Conservation (phyloP, 2,888 invertebrate species). For the Synanthedon vespiformis region DNA sequence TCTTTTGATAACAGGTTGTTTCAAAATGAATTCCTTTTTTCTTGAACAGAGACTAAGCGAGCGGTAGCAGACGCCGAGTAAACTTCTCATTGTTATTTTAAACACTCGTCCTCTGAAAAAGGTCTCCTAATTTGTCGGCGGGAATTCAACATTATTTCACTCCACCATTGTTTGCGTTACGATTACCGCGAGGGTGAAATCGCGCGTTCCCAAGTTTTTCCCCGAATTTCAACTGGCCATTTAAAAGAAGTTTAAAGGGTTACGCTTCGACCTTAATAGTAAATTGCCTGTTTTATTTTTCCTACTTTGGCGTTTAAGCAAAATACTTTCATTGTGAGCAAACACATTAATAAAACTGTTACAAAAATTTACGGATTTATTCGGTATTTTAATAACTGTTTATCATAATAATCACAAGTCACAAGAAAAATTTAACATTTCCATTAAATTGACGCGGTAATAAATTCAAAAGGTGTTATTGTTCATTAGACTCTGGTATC, state of each 20-base stretch:
- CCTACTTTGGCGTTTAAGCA: conserved; percentile 13
- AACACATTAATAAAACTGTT: no score
- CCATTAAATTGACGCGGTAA: no score
- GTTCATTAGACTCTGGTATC: no score
- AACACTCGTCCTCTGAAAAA: conserved; percentile 44
- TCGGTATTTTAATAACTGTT: no score
- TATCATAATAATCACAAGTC: no score
- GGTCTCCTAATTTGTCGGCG: conserved; percentile 64
- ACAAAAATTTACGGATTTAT: no score
- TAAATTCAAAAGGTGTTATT: no score
- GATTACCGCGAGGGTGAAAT: conserved; percentile 64
- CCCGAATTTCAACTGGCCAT: conserved; percentile 44
- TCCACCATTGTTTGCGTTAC: conserved; percentile 62
- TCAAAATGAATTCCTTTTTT: not conserved
- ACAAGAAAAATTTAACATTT: no score
- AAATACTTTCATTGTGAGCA: no score
- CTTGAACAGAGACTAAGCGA: not conserved
- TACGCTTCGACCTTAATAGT: conserved; percentile 48
- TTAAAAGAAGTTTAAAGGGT: conserved; percentile 56
- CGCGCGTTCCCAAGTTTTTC: conserved; percentile 60
- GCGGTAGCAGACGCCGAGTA: not conserved
- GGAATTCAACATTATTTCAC: conserved; percentile 63
- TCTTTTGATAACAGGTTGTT: no score
- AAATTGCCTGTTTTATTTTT: conserved; percentile 46
- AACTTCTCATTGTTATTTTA: conserved; percentile 40